These are phyloP conservation scores for Apocrypta bakeri DNA, from an alignment of 1,140 invertebrate species.

Conservation along the genomic window DNA sequence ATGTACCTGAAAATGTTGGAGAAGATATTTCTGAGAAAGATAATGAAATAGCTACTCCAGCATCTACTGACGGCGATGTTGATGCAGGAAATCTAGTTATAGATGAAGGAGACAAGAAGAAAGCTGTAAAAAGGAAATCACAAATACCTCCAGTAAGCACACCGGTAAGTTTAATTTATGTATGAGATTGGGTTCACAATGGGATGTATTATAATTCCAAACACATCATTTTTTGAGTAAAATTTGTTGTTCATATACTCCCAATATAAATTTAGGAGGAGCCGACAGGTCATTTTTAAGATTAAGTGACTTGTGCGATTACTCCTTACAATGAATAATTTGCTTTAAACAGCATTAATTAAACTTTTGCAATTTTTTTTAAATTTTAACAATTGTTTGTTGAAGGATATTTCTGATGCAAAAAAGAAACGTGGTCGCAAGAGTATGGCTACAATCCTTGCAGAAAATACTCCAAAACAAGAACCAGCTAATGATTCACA, in stretches of 20 bases:
- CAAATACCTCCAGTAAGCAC: conserved; percentile 55
- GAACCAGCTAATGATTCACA: conserved; percentile 63
- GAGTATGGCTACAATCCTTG: conserved; percentile 35
- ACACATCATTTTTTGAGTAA: conserved; percentile 52
- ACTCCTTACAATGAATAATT: conserved; percentile 65
- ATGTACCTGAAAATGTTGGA: conserved; percentile 50
- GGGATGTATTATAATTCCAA: conserved; percentile 43
- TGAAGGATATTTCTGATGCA: conserved; percentile 64
- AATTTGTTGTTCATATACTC: conserved; percentile 53
- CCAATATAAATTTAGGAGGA: conserved; percentile 64
- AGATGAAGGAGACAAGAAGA: conserved; percentile 77
- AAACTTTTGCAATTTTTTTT: conserved; percentile 16
- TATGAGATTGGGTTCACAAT: neutral
- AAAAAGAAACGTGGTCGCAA: conserved; percentile 68
- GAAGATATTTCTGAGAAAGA: conserved; percentile 54
- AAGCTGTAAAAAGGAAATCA: conserved; percentile 66
- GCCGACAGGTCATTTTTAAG: conserved; percentile 74
- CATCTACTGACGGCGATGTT: conserved; percentile 67
- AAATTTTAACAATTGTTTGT: conserved; percentile 19
- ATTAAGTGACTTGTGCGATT: conserved; percentile 73
- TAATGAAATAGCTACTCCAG: conserved; percentile 54
- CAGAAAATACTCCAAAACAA: conserved; percentile 59
- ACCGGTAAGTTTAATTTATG: conserved; percentile 58
- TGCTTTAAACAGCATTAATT: neutral
- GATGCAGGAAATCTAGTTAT: conserved; percentile 77